Percentiles rank a stretch among this genome's conserved stretches.
Evolutionary conservation across 2,888 invertebrate genomes (phyloP).

Genomic region (Lepas anatifera): DNA sequence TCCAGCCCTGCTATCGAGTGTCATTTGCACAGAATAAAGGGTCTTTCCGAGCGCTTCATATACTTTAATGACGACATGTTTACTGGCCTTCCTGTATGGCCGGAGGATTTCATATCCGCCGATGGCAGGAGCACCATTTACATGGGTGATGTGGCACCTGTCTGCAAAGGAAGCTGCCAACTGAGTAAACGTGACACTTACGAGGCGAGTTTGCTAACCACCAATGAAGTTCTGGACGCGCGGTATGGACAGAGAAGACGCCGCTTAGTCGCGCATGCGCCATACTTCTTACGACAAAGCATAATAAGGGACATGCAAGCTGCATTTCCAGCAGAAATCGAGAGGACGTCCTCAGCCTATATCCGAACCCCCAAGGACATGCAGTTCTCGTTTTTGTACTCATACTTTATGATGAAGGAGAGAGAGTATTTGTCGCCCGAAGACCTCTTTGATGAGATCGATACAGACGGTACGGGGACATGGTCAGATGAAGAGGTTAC

Average conservation of each 20-base stretch:
- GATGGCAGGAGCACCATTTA: constrained; percentile 52
- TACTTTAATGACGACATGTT: constrained; percentile 70
- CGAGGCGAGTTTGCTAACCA: constrained; percentile 51
- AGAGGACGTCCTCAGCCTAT: constrained; percentile 50
- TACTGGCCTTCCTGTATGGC: constrained; percentile 54
- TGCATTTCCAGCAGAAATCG: constrained; percentile 45
- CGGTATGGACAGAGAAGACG: constrained; percentile 55
- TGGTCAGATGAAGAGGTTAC: constrained; percentile 70
- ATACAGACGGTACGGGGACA: constrained; percentile 59
- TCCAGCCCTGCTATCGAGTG: constrained; percentile 61
- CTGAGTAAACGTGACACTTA: constrained; percentile 61
- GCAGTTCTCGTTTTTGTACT: constrained; percentile 66
- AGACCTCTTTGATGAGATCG: constrained; percentile 56
- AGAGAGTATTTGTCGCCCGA: constrained; percentile 37
- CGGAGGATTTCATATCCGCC: constrained; percentile 53
- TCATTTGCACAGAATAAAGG: constrained; percentile 54
- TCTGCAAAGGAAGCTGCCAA: constrained; percentile 56
- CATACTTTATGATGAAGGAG: constrained; percentile 58
- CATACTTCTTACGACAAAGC: constrained; percentile 54
- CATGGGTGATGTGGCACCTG: constrained; percentile 58
- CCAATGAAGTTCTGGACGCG: constrained; percentile 52
- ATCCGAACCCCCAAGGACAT: constrained; percentile 53
- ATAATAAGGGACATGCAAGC: constrained; percentile 49
- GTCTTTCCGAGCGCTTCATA: constrained; percentile 58
- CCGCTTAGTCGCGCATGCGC: constrained; percentile 63